Percentiles rank a stretch among this genome's conserved stretches.
Evolutionary conservation across 2,888 invertebrate genomes (phyloP).

Genomic region (Hydrotaea diabolus): DNA sequence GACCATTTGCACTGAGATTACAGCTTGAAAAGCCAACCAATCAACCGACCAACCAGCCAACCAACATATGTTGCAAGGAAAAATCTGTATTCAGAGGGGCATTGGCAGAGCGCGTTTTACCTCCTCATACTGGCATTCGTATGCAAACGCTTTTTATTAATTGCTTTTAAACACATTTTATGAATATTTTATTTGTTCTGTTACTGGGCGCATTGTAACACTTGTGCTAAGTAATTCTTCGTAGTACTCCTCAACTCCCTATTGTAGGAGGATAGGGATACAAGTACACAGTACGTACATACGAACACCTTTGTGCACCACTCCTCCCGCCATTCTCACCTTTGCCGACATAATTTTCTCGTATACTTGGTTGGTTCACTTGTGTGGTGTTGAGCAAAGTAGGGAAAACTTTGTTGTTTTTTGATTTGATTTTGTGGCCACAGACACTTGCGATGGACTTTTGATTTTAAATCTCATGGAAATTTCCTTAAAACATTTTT

Average conservation of each 20-base stretch:
- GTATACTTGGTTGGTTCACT: constrained; percentile 52
- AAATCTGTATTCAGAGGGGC: constrained; percentile 19
- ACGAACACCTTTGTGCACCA: constrained; percentile 16
- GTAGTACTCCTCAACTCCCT: background rate
- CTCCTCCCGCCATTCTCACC: constrained; percentile 51
- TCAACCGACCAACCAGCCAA: too few species aligned
- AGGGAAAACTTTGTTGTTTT: constrained; percentile 20
- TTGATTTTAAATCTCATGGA: constrained; percentile 10
- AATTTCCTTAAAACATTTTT: background rate
- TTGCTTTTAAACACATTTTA: constrained; percentile 27
- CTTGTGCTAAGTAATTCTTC: background rate
- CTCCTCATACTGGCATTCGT: background rate
- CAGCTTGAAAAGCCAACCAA: background rate
- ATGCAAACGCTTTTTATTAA: background rate
- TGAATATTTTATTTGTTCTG: constrained; percentile 15
- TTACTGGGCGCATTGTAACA: background rate
- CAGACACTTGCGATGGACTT: constrained; percentile 1
- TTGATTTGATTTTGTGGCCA: constrained; percentile 24
- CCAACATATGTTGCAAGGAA: constrained; percentile 30
- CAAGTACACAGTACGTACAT: too few species aligned
- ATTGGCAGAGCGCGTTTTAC: background rate
- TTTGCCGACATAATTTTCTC: constrained; percentile 66
- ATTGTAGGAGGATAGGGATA: constrained; percentile 13
- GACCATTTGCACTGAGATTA: background rate
- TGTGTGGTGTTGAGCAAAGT: constrained; percentile 1